Conservation (phyloP, 2,113 vertebrate species). For the Hiodon alosoides region DNA sequence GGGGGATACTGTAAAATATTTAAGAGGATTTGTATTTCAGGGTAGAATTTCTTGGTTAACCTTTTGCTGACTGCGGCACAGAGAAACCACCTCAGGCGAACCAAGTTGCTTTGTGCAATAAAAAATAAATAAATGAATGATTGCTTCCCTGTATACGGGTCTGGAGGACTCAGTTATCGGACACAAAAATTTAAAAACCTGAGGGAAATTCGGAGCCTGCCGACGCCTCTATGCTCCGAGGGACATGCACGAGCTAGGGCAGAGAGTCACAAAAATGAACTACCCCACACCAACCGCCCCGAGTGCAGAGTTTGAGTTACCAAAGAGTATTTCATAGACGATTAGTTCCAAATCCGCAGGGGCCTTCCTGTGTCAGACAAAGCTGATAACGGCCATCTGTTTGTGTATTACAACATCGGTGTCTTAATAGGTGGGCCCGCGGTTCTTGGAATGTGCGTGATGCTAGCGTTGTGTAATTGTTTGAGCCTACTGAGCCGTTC, state of each 20-base stretch:
- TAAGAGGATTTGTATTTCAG: constrained; percentile 16
- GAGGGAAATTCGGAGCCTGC: not conserved
- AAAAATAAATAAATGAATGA: too few relatives aligned
- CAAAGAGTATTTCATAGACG: not conserved
- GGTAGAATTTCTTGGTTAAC: not conserved
- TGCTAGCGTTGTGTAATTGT: not conserved
- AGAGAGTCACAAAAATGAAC: constrained; percentile 14
- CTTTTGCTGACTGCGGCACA: not conserved
- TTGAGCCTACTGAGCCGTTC: not conserved
- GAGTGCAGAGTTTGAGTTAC: not conserved
- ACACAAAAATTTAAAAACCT: not conserved
- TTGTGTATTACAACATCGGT: constrained; percentile 3
- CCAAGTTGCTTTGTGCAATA: not conserved
- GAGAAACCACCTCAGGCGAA: not conserved
- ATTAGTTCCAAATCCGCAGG: not conserved
- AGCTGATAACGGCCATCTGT: constrained; percentile 13
- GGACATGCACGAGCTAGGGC: not conserved
- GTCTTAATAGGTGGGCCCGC: constrained; percentile 2
- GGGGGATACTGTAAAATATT: constrained; percentile 19
- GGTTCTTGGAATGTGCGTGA: constrained; percentile 9
- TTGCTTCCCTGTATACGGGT: too few relatives aligned
- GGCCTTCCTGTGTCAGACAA: not conserved
- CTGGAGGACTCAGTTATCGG: too few relatives aligned
- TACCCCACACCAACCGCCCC: constrained; percentile 18
- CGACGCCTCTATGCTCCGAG: not conserved